Percentiles rank a stretch among this genome's conserved stretches.
Evolutionary conservation across 2,888 invertebrate genomes (phyloP).

Genomic region (Agrypnus murinus): DNA sequence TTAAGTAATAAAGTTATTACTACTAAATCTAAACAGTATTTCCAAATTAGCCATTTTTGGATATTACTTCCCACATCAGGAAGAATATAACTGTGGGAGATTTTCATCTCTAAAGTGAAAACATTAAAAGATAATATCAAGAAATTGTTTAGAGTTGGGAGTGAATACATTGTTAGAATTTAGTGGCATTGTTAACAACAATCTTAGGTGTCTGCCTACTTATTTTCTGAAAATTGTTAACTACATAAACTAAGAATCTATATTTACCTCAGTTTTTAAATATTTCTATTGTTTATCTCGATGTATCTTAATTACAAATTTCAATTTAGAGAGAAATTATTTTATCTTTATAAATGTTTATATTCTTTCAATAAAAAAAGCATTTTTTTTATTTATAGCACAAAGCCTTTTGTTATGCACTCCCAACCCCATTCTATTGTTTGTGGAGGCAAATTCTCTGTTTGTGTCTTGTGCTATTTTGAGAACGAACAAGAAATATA

Average conservation of each 20-base stretch:
- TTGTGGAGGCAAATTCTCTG: neutral
- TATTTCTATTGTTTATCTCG: neutral
- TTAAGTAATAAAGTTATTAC: neutral
- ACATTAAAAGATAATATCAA: constrained; percentile 7
- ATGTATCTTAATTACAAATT: too few relatives aligned
- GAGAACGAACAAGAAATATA: too few relatives aligned
- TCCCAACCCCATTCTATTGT: neutral
- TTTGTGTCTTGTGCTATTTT: constrained; percentile 1
- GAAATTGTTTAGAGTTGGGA: constrained; percentile 9
- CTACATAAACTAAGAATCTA: neutral
- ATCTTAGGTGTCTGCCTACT: neutral
- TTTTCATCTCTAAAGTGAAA: constrained; percentile 11
- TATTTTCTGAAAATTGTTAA: constrained; percentile 3
- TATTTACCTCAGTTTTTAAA: neutral
- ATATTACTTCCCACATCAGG: neutral
- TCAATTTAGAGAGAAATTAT: too few relatives aligned
- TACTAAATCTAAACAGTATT: constrained; percentile 3
- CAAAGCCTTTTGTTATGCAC: neutral
- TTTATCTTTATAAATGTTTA: too few relatives aligned
- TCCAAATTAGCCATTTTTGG: neutral
- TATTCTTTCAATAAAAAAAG: too few relatives aligned
- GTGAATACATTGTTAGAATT: constrained; percentile 20
- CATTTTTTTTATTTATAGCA: too few relatives aligned
- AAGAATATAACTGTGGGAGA: constrained; percentile 14
- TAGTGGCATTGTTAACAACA: constrained; percentile 7